Conservation (phyloP, 2,888 invertebrate genomes). For the Galerucella nymphaeae region DNA sequence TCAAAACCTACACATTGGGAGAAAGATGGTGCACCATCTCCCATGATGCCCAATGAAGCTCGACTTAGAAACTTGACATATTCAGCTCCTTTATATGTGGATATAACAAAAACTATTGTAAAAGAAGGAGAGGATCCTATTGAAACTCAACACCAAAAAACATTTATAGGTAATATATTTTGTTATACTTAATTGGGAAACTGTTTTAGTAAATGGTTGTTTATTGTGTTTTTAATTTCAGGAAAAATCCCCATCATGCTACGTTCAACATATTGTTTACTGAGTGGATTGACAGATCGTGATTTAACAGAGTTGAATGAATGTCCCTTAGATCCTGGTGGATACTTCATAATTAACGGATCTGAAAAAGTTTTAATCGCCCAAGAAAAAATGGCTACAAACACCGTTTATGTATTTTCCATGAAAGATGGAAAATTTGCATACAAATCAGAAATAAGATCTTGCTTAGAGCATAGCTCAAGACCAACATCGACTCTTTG, state of each 20-base stretch:
- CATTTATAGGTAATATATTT: constrained; percentile 71
- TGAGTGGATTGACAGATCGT: constrained; percentile 95
- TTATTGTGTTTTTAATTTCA: constrained; percentile 20
- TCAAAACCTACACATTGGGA: constrained; percentile 99
- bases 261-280: constrained; percentile 94
- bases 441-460: constrained; percentile 97
- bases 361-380: constrained; percentile 95
- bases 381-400: constrained; percentile 99
- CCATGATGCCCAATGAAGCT: constrained; percentile 99
- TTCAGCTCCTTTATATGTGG: constrained; percentile 98
- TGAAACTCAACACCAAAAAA: constrained; percentile 83
- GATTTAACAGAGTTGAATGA: constrained; percentile 99
- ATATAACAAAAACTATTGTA: constrained; percentile 96
- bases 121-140: constrained; percentile 91
- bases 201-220: neutral
- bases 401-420: constrained; percentile 99
- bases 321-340: constrained; percentile 98
- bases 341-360: constrained; percentile 99
- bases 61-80: constrained; percentile 96
- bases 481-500: constrained; percentile 97
- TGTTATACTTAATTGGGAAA: no score
- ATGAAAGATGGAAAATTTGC: constrained; percentile 99
- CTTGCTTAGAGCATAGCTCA: constrained; percentile 91
- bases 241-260: constrained; percentile 98
- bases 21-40: constrained; percentile 98